Conservation (phyloP, 1,140 invertebrate species). For the Drosophila lacteicornis region DNA sequence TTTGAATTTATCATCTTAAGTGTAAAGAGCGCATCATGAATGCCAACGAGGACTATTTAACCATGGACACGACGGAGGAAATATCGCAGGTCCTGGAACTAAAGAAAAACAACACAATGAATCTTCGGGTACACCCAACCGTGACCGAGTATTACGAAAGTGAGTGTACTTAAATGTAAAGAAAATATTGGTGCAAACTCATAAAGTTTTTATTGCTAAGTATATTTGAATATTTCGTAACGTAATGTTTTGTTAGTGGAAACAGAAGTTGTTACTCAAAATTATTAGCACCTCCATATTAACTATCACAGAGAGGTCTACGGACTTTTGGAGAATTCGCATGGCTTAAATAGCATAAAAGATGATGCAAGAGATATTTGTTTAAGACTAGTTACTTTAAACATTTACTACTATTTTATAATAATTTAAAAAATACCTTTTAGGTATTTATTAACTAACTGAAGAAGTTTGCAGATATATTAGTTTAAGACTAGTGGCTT, state of each 20-base stretch:
- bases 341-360: too few relatives aligned
- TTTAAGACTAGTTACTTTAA: too few relatives aligned
- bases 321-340: not conserved
- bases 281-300: slow-evolving; percentile 1
- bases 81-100: slow-evolving; percentile 31
- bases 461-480: too few relatives aligned
- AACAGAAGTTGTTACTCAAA: not conserved
- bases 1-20: slow-evolving; percentile 53
- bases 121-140: slow-evolving; percentile 52
- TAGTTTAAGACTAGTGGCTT: too few relatives aligned
- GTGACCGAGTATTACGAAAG: slow-evolving; percentile 74
- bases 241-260: not conserved
- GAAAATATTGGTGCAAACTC: not conserved
- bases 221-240: slow-evolving; percentile 2
- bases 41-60: slow-evolving; percentile 49
- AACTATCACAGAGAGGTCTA: too few relatives aligned
- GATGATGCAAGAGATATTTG: too few relatives aligned
- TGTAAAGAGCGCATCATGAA: slow-evolving; percentile 39
- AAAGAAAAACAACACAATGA: slow-evolving; percentile 45
- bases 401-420: too few relatives aligned
- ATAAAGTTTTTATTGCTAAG: not conserved
- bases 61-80: slow-evolving; percentile 32
- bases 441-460: too few relatives aligned
- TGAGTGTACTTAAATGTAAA: slow-evolving; percentile 46
- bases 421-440: too few relatives aligned